A percentile compares a stretch with the other conserved stretches of the same genome.
phyloP scores from a whole-genome alignment of 2,113 vertebrate species.

The Odocoileus hemionus region DNA sequence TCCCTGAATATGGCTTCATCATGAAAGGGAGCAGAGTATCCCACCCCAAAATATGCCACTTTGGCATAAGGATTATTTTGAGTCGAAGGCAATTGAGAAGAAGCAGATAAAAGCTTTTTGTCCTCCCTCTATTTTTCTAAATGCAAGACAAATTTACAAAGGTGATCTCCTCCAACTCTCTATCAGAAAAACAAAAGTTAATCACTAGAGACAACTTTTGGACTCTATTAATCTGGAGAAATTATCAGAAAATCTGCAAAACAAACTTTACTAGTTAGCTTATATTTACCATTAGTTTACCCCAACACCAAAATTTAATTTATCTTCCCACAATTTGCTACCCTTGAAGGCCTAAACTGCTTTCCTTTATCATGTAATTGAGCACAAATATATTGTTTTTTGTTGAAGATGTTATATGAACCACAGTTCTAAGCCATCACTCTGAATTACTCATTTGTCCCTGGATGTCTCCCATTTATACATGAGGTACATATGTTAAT shows the following conservation, averaged over 20 bases:
- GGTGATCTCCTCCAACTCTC: neutral
- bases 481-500: neutral
- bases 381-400: neutral
- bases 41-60: neutral
- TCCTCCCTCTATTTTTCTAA: neutral
- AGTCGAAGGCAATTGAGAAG: neutral
- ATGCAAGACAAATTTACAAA: neutral
- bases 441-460: neutral
- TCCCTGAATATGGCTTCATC: neutral
- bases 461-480: neutral
- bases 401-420: neutral
- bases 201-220: neutral
- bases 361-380: neutral
- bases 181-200: neutral
- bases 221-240: neutral
- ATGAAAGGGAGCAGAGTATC: neutral
- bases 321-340: neutral
- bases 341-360: neutral
- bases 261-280: neutral
- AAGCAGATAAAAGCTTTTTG: neutral
- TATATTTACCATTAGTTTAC: neutral
- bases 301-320: neutral
- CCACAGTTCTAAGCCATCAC: neutral
- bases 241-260: neutral
- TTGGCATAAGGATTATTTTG: neutral